Evolutionary conservation across 2,888 invertebrate species (phyloP).

Genomic region (Physocephala rufipes): DNA sequence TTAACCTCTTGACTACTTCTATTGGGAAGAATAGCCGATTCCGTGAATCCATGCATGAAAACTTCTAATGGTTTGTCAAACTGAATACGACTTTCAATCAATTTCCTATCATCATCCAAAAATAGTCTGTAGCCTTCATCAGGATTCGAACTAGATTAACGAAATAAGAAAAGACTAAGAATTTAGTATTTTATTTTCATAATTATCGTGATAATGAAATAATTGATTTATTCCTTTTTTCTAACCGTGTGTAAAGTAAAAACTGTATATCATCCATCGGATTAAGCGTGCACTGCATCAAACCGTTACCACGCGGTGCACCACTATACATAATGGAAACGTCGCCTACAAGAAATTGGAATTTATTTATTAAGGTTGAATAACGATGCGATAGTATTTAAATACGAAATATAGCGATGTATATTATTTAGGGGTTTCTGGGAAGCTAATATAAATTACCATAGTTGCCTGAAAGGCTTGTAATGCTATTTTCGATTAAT

Average conservation of each 20-base stretch:
- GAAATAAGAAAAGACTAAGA: neutral
- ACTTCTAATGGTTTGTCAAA: conserved; percentile 69
- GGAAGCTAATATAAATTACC: too few relatives aligned
- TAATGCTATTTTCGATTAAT: too few relatives aligned
- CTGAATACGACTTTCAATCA: conserved; percentile 69
- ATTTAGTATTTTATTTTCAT: too few relatives aligned
- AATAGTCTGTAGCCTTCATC: conserved; percentile 67
- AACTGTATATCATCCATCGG: conserved; percentile 74
- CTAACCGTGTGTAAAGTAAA: conserved; percentile 74
- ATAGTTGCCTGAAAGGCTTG: too few relatives aligned
- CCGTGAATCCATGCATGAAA: conserved; percentile 82
- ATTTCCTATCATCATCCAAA: conserved; percentile 66
- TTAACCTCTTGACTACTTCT: conserved; percentile 70
- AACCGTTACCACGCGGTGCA: conserved; percentile 76
- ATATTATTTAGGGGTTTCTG: too few relatives aligned
- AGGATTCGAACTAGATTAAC: conserved; percentile 68
- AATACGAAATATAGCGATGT: too few relatives aligned
- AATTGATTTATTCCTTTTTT: neutral
- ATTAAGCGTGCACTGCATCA: conserved; percentile 75
- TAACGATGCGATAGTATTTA: too few relatives aligned
- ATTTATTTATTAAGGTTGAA: too few relatives aligned
- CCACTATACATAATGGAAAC: conserved; percentile 73
- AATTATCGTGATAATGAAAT: too few relatives aligned
- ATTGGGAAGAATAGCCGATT: conserved; percentile 73
- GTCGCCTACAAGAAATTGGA: conserved; percentile 69